These are phyloP conservation scores for Tyria jacobaeae DNA, from an alignment of 2,888 invertebrate species.

Conservation along the genomic window DNA sequence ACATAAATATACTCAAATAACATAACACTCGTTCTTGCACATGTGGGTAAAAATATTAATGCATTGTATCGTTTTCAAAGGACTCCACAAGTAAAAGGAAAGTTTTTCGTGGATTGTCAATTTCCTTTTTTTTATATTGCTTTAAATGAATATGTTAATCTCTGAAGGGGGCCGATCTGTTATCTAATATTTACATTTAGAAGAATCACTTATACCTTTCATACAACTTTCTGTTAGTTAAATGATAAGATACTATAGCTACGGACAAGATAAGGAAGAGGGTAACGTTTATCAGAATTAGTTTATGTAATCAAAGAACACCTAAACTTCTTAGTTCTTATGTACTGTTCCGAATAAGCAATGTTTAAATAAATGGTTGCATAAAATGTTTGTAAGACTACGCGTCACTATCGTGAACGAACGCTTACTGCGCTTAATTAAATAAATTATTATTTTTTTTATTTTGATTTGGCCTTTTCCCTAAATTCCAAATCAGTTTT, in stretches of 20 bases:
- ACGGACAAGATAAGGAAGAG: constrained; percentile 33
- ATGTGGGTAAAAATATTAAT: neutral
- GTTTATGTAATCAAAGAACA: constrained; percentile 20
- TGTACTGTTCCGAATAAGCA: neutral
- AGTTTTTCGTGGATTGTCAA: neutral
- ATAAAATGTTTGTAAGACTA: no score
- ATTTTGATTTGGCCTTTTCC: no score
- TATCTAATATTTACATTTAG: constrained; percentile 47
- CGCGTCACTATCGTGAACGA: no score
- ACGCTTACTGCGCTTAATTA: no score
- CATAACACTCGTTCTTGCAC: no score
- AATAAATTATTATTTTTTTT: neutral
- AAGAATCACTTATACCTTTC: constrained; percentile 33
- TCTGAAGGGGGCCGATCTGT: constrained; percentile 34
- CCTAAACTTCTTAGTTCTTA: constrained; percentile 4
- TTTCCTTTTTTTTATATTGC: constrained; percentile 8
- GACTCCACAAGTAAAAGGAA: neutral
- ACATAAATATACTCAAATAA: no score
- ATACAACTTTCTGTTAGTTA: constrained; percentile 48
- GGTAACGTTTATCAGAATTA: constrained; percentile 24
- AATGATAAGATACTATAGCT: constrained; percentile 44
- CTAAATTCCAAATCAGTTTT: no score
- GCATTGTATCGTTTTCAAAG: neutral
- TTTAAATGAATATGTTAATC: constrained; percentile 14
- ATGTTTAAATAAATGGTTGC: no score